phyloP scores from a whole-genome alignment of 2,113 vertebrate species.

The Tachuris rubrigastra region DNA sequence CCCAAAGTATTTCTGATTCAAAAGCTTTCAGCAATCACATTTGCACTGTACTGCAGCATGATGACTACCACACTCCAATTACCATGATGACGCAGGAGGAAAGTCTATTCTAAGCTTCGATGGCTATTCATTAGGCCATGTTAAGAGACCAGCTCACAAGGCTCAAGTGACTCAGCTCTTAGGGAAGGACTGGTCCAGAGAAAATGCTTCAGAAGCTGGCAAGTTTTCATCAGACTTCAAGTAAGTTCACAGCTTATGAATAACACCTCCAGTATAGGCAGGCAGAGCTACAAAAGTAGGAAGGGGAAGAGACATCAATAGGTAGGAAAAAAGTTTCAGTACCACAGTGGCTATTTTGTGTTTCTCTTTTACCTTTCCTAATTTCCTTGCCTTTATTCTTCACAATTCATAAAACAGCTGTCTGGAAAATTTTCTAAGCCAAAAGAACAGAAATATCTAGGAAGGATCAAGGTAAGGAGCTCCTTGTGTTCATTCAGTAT shows the following conservation, averaged over 20 bases:
- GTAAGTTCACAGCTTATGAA: neutral
- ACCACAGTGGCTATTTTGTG: neutral
- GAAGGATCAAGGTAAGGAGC: neutral
- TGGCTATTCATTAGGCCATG: neutral
- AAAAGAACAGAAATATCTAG: neutral
- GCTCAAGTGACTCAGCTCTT: neutral
- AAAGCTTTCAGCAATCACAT: constrained; percentile 3
- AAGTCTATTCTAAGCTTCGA: neutral
- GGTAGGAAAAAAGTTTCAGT: neutral
- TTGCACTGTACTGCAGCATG: neutral
- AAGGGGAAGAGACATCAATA: neutral
- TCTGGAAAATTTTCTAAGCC: neutral
- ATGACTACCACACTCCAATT: neutral
- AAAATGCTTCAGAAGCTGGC: neutral
- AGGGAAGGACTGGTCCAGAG: neutral
- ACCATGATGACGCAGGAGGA: neutral
- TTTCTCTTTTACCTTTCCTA: neutral
- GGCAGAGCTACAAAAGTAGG: neutral
- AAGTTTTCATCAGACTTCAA: constrained; percentile 4
- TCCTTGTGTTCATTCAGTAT: neutral
- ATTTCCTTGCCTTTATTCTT: neutral
- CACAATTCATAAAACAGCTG: neutral
- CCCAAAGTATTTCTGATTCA: neutral
- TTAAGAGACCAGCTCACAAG: neutral
- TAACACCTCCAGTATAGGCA: neutral